Evolutionary conservation across 2,113 vertebrate genomes (phyloP).

Genomic region (Eudyptes chrysolophus): DNA sequence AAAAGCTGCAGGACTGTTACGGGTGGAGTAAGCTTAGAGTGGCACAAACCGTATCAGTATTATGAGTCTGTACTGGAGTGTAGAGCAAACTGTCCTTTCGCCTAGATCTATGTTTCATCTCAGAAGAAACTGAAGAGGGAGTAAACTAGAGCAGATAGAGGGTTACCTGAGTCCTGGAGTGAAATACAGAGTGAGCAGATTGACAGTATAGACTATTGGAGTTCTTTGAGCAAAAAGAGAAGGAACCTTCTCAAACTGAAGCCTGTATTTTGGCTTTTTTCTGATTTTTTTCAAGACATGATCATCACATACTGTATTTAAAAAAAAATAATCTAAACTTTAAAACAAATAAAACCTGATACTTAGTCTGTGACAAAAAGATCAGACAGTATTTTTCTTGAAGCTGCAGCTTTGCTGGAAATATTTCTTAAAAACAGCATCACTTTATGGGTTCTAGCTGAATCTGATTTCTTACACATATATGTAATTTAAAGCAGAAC

Average conservation of each 20-base stretch:
- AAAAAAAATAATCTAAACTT: background rate
- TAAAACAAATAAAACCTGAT: background rate
- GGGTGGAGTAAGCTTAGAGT: background rate
- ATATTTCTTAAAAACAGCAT: background rate
- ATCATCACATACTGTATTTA: background rate
- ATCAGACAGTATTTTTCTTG: background rate
- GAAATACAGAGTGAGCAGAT: too few relatives aligned
- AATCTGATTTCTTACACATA: background rate
- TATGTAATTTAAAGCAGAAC: background rate
- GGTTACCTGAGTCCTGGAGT: background rate
- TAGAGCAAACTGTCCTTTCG: background rate
- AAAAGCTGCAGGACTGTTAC: background rate
- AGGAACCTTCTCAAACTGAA: background rate
- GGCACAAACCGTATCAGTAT: background rate
- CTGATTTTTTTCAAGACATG: background rate
- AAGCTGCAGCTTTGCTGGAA: background rate
- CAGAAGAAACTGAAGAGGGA: background rate
- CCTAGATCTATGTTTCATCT: background rate
- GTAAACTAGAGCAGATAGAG: background rate
- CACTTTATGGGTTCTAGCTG: background rate
- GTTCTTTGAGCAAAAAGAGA: background rate
- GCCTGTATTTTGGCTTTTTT: background rate
- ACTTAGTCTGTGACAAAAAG: background rate
- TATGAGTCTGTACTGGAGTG: background rate
- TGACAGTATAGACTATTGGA: accelerated